Base-by-base conservation (phyloP, 2,113 vertebrate species). In the Peromyscus californicus region DNA sequence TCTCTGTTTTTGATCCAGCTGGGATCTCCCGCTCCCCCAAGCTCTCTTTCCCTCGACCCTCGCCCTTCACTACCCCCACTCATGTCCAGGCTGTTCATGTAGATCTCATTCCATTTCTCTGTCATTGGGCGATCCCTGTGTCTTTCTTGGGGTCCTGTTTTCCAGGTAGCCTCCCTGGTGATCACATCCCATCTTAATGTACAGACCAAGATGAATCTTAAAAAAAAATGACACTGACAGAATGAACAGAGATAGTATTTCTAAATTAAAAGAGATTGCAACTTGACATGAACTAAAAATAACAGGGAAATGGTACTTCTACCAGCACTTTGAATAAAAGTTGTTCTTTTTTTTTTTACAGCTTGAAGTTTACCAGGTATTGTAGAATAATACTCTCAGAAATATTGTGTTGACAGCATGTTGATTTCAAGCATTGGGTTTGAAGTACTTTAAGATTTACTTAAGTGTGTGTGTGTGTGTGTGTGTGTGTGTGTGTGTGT, bases 371-470 rank as follows among this genome's bases (percentile, higher is more conserved):
- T 70, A 36, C 7, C 17, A 36, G 31, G 31, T 61, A 89, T 22
- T 88, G 22, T 76, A 88, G 36, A 94, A 48, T 15, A 87, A 0
- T 61, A 51, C 13, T 70, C 59, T 67, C n/a, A 67, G 2, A 59
- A 94, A 93, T 42, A 54, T 24, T 59, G 74, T 39, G 89, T 63
- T 88, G 67, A 89, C 21, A 91, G 83, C 36, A 85, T 61, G 51
- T 17, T 70, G 21, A 54, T 65, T 79, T 91, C 7, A 24, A 63
- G 1, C 29, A 33, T 54, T 75, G 1, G 70, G 29, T 22, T 97
- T 96, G 85, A 90, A 94, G 13, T 63, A 29, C 3, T 84, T 84
- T 84, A 16, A 29, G 54, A 63, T 61, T 61, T 84, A 9, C 42
- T 26, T 39, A 22, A 54, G 33, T n/a, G 33, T 59, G 5, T n/a